These are phyloP conservation scores for Nysson spinosus DNA, from an alignment of 2,888 invertebrate genomes.

Conservation along the genomic window DNA sequence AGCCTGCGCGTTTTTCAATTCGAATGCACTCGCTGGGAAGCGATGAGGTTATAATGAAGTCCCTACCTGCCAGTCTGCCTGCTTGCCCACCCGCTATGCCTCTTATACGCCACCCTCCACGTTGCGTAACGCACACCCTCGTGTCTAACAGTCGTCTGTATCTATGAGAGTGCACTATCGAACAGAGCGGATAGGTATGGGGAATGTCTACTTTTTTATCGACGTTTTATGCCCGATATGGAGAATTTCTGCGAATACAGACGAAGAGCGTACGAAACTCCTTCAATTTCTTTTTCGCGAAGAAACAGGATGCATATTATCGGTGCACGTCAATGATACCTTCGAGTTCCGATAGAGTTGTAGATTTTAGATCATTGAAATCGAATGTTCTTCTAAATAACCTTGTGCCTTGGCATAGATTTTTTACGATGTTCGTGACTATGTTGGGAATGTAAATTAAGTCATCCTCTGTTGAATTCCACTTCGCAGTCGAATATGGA, in stretches of 20 bases:
- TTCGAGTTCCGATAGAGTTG: neutral
- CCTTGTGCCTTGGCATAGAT: neutral
- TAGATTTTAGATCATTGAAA: too few species aligned
- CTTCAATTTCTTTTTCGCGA: neutral
- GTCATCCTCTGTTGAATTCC: conserved; percentile 4
- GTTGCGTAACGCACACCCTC: conserved; percentile 56
- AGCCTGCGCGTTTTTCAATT: conserved; percentile 66
- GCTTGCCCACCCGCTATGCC: conserved; percentile 8
- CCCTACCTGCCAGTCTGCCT: conserved; percentile 31
- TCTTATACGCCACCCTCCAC: conserved; percentile 21
- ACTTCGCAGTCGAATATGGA: conserved; percentile 1
- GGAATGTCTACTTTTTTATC: conserved; percentile 2
- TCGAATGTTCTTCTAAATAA: too few species aligned
- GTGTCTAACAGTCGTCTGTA: conserved; percentile 18
- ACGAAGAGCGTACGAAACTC: conserved; percentile 13
- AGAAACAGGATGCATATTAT: conserved; percentile 6
- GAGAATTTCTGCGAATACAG: conserved; percentile 4
- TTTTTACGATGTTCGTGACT: neutral
- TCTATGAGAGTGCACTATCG: neutral
- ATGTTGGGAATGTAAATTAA: too few species aligned
- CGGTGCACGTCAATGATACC: too few species aligned
- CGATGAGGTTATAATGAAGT: conserved; percentile 65
- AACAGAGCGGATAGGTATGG: neutral
- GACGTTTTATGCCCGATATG: conserved; percentile 4
- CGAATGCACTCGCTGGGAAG: conserved; percentile 62